Percentiles rank a stretch among this genome's conserved stretches.
phyloP scores from a whole-genome alignment of 2,113 vertebrate species.

The Calyptomena viridis region DNA sequence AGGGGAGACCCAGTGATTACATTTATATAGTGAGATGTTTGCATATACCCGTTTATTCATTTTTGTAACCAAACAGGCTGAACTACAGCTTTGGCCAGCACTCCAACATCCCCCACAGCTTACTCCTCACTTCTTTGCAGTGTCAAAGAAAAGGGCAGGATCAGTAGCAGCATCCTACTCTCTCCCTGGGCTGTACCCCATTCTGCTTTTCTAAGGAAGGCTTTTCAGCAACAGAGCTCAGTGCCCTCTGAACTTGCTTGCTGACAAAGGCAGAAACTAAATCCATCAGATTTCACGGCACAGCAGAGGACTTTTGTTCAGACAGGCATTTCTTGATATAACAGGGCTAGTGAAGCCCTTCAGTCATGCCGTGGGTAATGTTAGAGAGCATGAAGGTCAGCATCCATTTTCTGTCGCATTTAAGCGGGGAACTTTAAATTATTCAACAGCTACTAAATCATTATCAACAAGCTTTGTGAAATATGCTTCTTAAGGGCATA shows the following conservation, averaged over 20 bases:
- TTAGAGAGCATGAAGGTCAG: conserved; percentile 1
- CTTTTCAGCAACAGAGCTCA: not conserved
- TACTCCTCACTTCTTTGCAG: not conserved
- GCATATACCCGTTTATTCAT: not conserved
- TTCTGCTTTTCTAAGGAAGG: not conserved
- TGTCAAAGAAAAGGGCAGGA: not conserved
- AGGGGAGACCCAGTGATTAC: not conserved
- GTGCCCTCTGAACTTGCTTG: not conserved
- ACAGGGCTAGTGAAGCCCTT: not conserved
- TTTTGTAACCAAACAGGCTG: not conserved
- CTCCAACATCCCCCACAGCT: not conserved
- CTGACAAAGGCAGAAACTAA: not conserved
- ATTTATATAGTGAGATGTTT: rapidly evolving
- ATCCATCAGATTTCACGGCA: not conserved
- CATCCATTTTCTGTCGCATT: conserved; percentile 5
- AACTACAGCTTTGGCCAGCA: not conserved
- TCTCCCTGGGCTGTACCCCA: not conserved
- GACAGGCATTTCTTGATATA: not conserved
- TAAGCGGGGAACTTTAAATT: conserved; percentile 18
- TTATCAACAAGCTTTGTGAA: conserved; percentile 10
- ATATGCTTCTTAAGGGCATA: not conserved
- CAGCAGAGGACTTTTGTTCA: not conserved
- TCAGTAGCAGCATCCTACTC: not conserved
- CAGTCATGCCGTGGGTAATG: not conserved
- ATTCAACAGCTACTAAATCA: not conserved